A percentile compares a stretch with the other conserved stretches of the same genome.
These are phyloP conservation scores for Hylaea fasciaria DNA, from an alignment of 2,888 invertebrate species.

Conservation along the genomic window DNA sequence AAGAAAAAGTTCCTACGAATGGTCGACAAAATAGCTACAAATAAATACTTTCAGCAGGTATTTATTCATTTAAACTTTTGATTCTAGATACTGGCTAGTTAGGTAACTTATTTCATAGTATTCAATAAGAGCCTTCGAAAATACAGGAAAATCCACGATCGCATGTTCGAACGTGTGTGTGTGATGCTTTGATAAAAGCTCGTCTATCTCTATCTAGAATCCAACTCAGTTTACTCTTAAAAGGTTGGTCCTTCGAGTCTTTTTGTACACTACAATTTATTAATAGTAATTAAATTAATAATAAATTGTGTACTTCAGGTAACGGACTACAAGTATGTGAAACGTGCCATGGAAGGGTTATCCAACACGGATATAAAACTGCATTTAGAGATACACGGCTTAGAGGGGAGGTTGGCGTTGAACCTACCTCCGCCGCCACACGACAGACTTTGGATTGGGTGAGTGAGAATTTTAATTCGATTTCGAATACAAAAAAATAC, in stretches of 20 bases:
- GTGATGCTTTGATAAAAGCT: too few relatives aligned
- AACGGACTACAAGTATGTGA: constrained; percentile 93
- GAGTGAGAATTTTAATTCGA: constrained; percentile 23
- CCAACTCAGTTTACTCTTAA: too few relatives aligned
- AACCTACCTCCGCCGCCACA: constrained; percentile 96
- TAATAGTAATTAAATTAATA: too few relatives aligned
- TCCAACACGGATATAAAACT: constrained; percentile 95
- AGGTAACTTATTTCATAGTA: too few relatives aligned
- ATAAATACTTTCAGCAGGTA: constrained; percentile 93
- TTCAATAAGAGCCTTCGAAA: not conserved
- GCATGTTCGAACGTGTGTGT: too few relatives aligned
- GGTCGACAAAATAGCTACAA: constrained; percentile 94
- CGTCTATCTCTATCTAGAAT: not conserved
- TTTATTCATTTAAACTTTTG: constrained; percentile 48
- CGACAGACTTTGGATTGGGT: constrained; percentile 96
- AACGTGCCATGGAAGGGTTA: constrained; percentile 95
- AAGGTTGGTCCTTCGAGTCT: not conserved
- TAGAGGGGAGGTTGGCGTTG: constrained; percentile 91
- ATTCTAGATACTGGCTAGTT: too few relatives aligned
- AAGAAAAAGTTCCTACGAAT: constrained; percentile 91
- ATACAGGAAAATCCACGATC: too few relatives aligned
- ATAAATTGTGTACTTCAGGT: constrained; percentile 77
- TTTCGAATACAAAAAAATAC: too few relatives aligned
- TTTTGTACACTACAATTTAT: too few relatives aligned
- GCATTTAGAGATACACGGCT: constrained; percentile 91